Conservation (phyloP, 2,113 vertebrate genomes). For the Zosterops pallidus region DNA sequence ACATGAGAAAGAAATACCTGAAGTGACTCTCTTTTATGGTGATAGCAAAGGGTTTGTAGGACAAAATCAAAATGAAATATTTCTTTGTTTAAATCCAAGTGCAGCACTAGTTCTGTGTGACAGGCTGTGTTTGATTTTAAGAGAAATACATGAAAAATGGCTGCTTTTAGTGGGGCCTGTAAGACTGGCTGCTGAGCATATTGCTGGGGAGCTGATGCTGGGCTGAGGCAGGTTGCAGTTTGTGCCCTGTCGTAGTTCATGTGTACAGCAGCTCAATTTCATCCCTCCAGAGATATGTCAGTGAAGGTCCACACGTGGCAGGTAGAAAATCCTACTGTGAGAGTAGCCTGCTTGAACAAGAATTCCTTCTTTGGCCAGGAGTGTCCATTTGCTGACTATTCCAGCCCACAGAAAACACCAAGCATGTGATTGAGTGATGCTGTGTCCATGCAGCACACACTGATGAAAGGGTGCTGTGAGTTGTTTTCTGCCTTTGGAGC, state of each 20-base stretch:
- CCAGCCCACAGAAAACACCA: neutral
- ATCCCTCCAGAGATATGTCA: neutral
- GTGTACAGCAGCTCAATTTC: neutral
- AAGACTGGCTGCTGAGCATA: neutral
- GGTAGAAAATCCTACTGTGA: neutral
- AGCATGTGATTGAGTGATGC: neutral
- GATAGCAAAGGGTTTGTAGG: neutral
- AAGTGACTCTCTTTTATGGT: neutral
- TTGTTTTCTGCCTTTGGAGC: neutral
- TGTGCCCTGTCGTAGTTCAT: neutral
- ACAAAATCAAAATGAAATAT: neutral
- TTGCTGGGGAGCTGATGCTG: neutral
- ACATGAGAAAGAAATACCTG: neutral
- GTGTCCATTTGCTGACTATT: fast-evolving
- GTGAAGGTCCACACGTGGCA: fast-evolving
- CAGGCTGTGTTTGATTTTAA: neutral
- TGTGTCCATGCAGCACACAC: neutral
- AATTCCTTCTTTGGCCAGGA: neutral
- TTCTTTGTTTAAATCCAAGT: neutral
- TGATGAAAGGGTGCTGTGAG: neutral
- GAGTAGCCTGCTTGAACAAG: neutral
- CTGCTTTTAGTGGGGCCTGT: neutral
- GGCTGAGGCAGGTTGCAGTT: neutral
- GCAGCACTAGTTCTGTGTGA: neutral
- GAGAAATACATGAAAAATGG: neutral